Evolutionary conservation across 2,888 invertebrate species (phyloP).

Genomic region (Teleiodes luculella): DNA sequence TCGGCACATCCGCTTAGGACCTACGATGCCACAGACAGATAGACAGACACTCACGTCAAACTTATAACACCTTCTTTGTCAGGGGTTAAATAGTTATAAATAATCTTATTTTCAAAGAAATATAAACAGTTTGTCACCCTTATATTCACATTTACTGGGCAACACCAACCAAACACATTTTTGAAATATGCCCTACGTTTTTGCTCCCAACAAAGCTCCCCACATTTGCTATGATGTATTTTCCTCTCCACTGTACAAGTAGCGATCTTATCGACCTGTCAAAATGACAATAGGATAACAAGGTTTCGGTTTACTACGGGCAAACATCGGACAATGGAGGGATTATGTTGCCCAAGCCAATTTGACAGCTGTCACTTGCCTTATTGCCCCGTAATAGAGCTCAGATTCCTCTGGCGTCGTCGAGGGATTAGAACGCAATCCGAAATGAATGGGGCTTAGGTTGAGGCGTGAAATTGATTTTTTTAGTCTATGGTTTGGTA

Average conservation of each 20-base stretch:
- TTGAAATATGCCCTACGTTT: no score
- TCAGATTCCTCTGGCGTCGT: background rate
- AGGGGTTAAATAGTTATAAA: no score
- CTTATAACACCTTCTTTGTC: no score
- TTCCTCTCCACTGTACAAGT: background rate
- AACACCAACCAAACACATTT: no score
- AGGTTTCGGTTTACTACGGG: constrained; percentile 40
- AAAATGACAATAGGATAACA: constrained; percentile 41
- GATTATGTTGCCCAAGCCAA: constrained; percentile 30
- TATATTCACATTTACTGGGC: no score
- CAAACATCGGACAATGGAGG: constrained; percentile 37
- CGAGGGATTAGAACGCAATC: background rate
- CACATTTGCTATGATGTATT: background rate
- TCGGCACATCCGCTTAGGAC: no score
- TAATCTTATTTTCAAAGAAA: no score
- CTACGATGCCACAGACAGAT: no score
- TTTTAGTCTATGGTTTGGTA: background rate
- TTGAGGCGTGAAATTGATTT: constrained; percentile 36
- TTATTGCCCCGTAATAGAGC: constrained; percentile 1
- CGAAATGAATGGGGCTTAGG: constrained; percentile 18
- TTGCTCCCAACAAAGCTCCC: no score
- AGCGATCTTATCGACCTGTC: constrained; percentile 30
- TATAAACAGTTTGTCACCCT: no score
- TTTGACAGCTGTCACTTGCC: constrained; percentile 25
- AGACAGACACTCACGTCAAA: no score